Evolutionary conservation across 1,140 invertebrate genomes (phyloP).

Genomic region (Leptonema lineaticorne): DNA sequence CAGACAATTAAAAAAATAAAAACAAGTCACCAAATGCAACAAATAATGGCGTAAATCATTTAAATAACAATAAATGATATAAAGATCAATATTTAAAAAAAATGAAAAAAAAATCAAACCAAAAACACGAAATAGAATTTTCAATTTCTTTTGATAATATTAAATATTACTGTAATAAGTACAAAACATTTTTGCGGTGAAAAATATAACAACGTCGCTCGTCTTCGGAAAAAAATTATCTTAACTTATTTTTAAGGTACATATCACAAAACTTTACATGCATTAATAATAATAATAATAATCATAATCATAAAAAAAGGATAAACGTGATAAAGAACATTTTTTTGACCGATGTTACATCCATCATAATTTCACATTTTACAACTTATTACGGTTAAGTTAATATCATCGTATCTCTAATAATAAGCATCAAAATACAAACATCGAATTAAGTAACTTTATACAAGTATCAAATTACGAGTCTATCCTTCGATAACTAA

Average conservation of each 20-base stretch:
- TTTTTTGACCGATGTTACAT: slow-evolving; percentile 26
- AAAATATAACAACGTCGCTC: not conserved
- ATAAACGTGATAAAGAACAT: slow-evolving; percentile 4
- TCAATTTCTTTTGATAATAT: not conserved
- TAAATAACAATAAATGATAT: not conserved
- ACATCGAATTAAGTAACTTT: slow-evolving; percentile 42
- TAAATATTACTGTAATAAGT: not conserved
- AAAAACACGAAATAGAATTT: not conserved
- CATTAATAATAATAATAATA: too few species aligned
- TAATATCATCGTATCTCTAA: slow-evolving; percentile 31
- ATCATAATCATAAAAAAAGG: not conserved
- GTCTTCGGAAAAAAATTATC: not conserved
- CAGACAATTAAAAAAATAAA: not conserved
- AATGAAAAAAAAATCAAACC: not conserved
- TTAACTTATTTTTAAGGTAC: not conserved
- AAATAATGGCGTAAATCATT: slow-evolving; percentile 7
- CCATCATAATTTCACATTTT: slow-evolving; percentile 28
- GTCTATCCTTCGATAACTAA: slow-evolving; percentile 16
- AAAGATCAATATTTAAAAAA: not conserved
- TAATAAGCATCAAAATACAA: slow-evolving; percentile 40
- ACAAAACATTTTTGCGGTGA: not conserved
- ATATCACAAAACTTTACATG: slow-evolving; percentile 21
- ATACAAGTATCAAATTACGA: slow-evolving; percentile 36
- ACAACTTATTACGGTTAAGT: slow-evolving; percentile 20
- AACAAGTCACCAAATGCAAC: slow-evolving; percentile 4